These are phyloP conservation scores for Corythornis leucogaster DNA, from an alignment of 2,797 vertebrate genomes.

Conservation along the genomic window DNA sequence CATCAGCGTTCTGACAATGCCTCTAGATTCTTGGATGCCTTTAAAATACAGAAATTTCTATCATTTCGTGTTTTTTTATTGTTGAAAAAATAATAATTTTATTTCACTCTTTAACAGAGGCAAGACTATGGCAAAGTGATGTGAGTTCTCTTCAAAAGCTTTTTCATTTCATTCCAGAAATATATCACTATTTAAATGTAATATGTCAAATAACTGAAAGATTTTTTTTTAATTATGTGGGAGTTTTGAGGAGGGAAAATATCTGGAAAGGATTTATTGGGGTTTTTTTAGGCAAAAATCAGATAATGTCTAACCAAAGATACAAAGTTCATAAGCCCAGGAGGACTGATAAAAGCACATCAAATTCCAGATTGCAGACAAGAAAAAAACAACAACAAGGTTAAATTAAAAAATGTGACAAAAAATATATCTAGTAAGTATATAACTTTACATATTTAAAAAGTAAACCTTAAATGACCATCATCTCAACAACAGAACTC, in stretches of 20 bases:
- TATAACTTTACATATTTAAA: not conserved
- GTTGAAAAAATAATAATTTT: not conserved
- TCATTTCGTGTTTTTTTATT: not conserved
- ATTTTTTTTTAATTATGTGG: not conserved
- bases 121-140: not conserved
- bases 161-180: not conserved
- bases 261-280: not conserved
- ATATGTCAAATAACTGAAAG: not conserved
- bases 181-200: not conserved
- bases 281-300: slow-evolving; percentile 14
- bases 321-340: slow-evolving; percentile 2
- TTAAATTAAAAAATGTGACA: not conserved
- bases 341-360: slow-evolving; percentile 18
- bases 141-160: not conserved
- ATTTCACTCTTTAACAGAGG: not conserved
- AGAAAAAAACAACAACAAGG: not conserved
- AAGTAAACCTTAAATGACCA: not conserved
- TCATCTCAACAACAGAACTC: not conserved
- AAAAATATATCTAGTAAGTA: not conserved
- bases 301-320: not conserved
- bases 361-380: not conserved
- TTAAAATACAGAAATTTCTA: not conserved
- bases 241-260: not conserved
- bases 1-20: not conserved
- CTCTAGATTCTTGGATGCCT: not conserved